Evolutionary conservation across 1,140 invertebrate genomes (phyloP).

Genomic region (Schlechtendalia chinensis): DNA sequence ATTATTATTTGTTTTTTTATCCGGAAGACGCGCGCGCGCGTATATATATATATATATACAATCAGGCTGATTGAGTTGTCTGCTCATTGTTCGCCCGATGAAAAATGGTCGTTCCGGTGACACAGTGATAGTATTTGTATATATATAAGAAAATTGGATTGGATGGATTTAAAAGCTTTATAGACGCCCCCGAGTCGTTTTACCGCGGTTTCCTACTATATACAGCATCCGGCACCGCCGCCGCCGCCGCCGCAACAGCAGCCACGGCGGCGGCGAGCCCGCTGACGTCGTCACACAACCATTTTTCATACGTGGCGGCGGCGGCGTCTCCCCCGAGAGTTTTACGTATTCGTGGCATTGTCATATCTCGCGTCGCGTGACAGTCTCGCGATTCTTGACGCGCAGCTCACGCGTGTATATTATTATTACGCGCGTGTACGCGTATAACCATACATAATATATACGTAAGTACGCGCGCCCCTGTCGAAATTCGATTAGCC

Average conservation of each 20-base stretch:
- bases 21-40: background rate
- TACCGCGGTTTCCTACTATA: conserved; percentile 37
- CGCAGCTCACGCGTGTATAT: background rate
- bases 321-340: conserved; percentile 40
- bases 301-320: conserved; percentile 45
- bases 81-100: conserved; percentile 49
- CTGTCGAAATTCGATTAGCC: too few species aligned
- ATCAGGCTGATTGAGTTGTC: conserved; percentile 50
- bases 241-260: background rate
- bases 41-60: background rate
- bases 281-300: conserved; percentile 40
- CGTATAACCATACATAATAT: too few species aligned
- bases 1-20: conserved; percentile 37
- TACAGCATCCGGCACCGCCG: background rate
- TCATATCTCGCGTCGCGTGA: conserved; percentile 45
- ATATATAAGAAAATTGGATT: conserved; percentile 50
- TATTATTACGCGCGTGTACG: too few species aligned
- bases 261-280: background rate
- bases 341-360: conserved; percentile 46
- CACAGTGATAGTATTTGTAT: conserved; percentile 44
- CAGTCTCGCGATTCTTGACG: conserved; percentile 47
- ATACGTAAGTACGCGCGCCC: too few species aligned
- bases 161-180: conserved; percentile 50
- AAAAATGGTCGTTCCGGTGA: conserved; percentile 48
- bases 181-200: conserved; percentile 48